Evolutionary conservation across 2,888 invertebrate genomes (phyloP), one percentile per base, ranked within the genome.

Genomic region (Cephonodes hylas): DNA sequence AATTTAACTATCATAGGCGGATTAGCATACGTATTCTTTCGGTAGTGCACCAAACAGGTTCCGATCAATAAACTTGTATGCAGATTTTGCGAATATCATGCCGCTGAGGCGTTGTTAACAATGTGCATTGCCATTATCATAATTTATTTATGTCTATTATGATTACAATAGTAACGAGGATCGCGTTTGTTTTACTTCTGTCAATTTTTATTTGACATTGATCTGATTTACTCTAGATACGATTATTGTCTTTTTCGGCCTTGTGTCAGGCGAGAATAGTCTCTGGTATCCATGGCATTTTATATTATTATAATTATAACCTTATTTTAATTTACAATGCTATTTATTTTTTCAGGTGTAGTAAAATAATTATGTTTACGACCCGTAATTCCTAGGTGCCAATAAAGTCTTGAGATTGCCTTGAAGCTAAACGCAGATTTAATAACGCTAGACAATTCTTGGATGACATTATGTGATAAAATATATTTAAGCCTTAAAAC

Each of bases 1-100:
- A 67, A 74, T 69, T 70, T 66, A 69, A 66, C 66, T 67, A 68
- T 73, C 67, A 68, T 68, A 72, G 65, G 64, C 60, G 66, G 61
- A 48, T 64, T 59, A 64, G 67, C 65, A 66, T 70, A 65, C 69
- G 67, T 70, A 69, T 72, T 66, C 65, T 71, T 77, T 75, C 59
- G 64, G 68, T 67, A 66, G 48, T 66, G 62, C 61, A 60, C 66
- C 57, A 38, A 23, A 70, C 69, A 61, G 66, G 72, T 71, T 71
- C 62, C 63, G 64, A 66, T 68, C 67, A 71, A 68, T 71, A 68
- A 62, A 65, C 60, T 59, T 65, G 65, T 58, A 70, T 71, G 71
- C 38, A 45, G 65, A 69, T 66, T 68, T 59, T 59, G 60, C 59
- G 42, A 42, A 59, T 45, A 60, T 59, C 42, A 60, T 42, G 18